Conservation (phyloP, 2,888 invertebrate species). For the Sminthurides aquaticus region DNA sequence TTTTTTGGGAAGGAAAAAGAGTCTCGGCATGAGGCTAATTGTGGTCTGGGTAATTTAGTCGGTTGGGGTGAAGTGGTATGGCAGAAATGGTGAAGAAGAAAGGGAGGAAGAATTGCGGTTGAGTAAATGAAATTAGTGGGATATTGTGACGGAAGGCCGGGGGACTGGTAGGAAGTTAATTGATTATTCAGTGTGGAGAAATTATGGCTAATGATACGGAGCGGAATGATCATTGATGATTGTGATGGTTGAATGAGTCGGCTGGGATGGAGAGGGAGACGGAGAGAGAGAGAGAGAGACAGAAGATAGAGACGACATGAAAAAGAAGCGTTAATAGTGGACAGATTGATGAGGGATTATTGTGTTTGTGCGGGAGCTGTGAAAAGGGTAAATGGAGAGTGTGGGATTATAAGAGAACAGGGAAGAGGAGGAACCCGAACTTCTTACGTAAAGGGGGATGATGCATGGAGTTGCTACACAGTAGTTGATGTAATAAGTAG, state of each 20-base stretch:
- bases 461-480: no score
- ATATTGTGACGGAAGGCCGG: constrained; percentile 35
- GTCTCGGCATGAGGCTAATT: constrained; percentile 29
- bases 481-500: no score
- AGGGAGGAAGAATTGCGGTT: neutral
- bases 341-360: constrained; percentile 2
- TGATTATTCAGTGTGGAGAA: constrained; percentile 42
- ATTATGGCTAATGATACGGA: constrained; percentile 25
- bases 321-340: no score
- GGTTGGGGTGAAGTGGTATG: constrained; percentile 15
- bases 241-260: no score
- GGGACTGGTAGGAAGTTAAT: constrained; percentile 27
- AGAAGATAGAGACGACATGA: no score
- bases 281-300: no score
- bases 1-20: no score
- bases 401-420: neutral
- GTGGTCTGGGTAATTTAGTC: constrained; percentile 23
- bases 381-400: neutral
- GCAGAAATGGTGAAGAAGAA: neutral
- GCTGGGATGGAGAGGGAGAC: no score
- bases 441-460: neutral
- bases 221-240: neutral
- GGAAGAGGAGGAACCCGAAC: neutral
- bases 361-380: constrained; percentile 4
- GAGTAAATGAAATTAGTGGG: constrained; percentile 33